Base-by-base conservation (phyloP, 2,797 vertebrate genomes). In the Sebastiscus tertius region DNA sequence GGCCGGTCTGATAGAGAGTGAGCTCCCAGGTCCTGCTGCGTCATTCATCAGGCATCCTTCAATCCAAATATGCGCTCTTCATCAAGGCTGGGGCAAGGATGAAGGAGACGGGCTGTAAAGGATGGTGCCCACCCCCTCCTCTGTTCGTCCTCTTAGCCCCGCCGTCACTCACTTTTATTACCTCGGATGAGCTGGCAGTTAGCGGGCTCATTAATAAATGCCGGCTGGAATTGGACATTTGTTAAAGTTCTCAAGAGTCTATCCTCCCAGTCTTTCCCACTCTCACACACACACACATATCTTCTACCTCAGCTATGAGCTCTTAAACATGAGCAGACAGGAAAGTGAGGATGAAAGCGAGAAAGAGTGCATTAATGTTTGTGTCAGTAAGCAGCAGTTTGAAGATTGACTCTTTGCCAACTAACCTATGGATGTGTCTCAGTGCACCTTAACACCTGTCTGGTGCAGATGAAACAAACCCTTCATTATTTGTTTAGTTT, bases 191-290 rank as follows among this genome's bases (percentile, higher is more conserved):
- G 88, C 79, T 31, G 33, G 80, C 89, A 78, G 87, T 95, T 94
- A 94, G 86, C 64, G 3, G 34, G 29, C 82, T 91, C 90, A 89
- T 95, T 94, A 93, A 94, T 94, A 91, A 92, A 82, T 22, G 11
- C 52, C 1, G 31, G 54, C 69, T 86, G 83, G 81, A 92, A 89
- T 91, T 87, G 83, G 75, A 76, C 78, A 58, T 92, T 90, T 86
- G 72, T 60, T 49, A 46, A 91, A 79, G 62, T 79, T 85, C 54
- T 68, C 5, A 4, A 65, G 34, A 76, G 73, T 76, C 52, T 65
- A 6, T 63, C 70, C 18, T 64, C 31, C 7, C 65, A 39, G 2
- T 54, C 65, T 26, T 49, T n/a, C 59, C 65, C 49, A 73, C 29
- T 34, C 7, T 16, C 20, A 42, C 46, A 20, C 18, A 42, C 18